phyloP scores from a whole-genome alignment of 2,888 invertebrate genomes.

The Hirudinaria manillensis region DNA sequence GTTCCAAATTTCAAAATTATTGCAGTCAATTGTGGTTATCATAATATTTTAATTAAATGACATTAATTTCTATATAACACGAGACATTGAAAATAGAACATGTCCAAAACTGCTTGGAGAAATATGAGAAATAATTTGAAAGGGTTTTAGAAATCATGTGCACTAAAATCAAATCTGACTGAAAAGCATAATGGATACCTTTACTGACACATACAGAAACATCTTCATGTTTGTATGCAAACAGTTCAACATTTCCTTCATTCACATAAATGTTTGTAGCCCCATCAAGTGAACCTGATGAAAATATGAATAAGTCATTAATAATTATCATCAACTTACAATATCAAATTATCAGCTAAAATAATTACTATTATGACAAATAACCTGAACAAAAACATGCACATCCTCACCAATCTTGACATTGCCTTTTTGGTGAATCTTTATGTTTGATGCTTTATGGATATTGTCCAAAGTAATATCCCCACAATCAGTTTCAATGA shows the following conservation, averaged over 20 bases:
- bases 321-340: neutral
- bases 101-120: too few relatives aligned
- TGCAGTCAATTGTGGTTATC: too few relatives aligned
- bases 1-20: neutral
- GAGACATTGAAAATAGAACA: too few relatives aligned
- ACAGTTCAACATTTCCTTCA: constrained; percentile 12
- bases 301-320: neutral
- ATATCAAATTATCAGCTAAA: neutral
- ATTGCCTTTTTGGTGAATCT: neutral
- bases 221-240: constrained; percentile 10
- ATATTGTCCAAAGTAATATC: neutral
- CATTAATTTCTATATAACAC: too few relatives aligned
- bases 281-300: constrained; percentile 13
- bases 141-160: too few relatives aligned
- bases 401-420: neutral
- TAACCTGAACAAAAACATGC: neutral
- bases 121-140: too few relatives aligned
- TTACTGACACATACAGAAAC: neutral
- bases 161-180: neutral
- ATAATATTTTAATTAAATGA: too few relatives aligned
- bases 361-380: neutral
- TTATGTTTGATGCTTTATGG: constrained; percentile 15
- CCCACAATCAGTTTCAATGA: neutral
- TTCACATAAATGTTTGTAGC: neutral
- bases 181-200: neutral